Percentiles rank a stretch among this genome's conserved stretches.
These are phyloP conservation scores for Squalus acanthias DNA, from an alignment of 2,797 vertebrate species.

Conservation along the genomic window DNA sequence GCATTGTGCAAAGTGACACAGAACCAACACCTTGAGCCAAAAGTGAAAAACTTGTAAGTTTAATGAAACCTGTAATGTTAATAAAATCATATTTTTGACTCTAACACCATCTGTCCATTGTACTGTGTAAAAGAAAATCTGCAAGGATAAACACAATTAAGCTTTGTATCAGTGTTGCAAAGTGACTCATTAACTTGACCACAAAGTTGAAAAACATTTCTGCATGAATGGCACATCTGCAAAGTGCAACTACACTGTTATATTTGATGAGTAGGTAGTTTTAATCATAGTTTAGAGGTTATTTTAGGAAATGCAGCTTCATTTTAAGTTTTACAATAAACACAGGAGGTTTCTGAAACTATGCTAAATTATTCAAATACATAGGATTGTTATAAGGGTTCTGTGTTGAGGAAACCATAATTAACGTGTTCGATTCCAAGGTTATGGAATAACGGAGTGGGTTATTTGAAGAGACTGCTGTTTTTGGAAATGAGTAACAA, in stretches of 20 bases:
- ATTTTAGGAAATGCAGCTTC: neutral
- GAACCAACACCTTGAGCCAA: neutral
- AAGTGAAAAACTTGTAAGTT: neutral
- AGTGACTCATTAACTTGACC: neutral
- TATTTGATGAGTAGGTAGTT: neutral
- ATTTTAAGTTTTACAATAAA: neutral
- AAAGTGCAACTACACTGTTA: neutral
- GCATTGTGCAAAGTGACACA: neutral
- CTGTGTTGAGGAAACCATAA: neutral
- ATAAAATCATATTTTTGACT: neutral
- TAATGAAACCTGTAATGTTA: neutral
- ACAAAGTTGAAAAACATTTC: constrained; percentile 3
- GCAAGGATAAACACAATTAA: neutral
- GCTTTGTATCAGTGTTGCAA: neutral
- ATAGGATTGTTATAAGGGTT: neutral
- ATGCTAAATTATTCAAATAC: neutral
- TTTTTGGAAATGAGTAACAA: neutral
- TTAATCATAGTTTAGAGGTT: neutral
- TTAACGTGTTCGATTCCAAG: neutral
- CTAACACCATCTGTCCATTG: neutral
- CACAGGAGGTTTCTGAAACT: neutral
- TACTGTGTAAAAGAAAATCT: neutral
- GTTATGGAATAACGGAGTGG: neutral
- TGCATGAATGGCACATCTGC: neutral
- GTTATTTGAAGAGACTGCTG: neutral